These are phyloP conservation scores for Dromiciops gliroides DNA, from an alignment of 2,113 vertebrate genomes.

Conservation along the genomic window DNA sequence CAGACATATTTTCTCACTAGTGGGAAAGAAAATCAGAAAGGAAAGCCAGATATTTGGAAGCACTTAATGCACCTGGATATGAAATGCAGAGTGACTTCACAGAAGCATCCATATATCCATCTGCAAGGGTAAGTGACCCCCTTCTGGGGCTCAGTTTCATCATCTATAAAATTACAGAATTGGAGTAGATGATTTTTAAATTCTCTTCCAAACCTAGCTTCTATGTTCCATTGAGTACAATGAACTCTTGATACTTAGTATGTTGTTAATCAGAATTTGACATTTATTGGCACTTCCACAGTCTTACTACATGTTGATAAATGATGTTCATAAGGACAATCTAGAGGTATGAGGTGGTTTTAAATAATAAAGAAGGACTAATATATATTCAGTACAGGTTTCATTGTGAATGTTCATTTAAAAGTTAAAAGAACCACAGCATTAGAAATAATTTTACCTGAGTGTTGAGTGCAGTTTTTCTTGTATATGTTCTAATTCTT, in stretches of 20 bases:
- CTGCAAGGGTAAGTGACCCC: background rate
- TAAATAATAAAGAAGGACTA: background rate
- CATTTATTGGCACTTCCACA: background rate
- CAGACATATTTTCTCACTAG: background rate
- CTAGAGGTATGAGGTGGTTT: background rate
- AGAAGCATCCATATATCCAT: background rate
- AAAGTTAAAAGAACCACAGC: background rate
- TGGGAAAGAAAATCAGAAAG: background rate
- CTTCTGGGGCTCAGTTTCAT: background rate
- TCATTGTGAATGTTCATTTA: background rate
- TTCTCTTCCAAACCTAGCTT: background rate
- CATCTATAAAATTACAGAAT: background rate
- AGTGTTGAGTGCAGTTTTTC: background rate
- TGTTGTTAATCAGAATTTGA: background rate
- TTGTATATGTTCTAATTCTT: background rate
- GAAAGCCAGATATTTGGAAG: background rate
- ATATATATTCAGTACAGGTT: background rate
- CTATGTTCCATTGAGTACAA: background rate
- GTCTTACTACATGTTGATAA: background rate
- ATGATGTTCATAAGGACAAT: background rate
- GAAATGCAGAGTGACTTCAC: background rate
- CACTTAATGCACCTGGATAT: background rate
- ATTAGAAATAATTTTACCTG: background rate
- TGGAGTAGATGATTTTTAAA: background rate
- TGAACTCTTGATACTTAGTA: background rate